A percentile compares a stretch with the other conserved stretches of the same genome.
phyloP scores from a whole-genome alignment of 2,113 vertebrate genomes.

The Myotis davidii region DNA sequence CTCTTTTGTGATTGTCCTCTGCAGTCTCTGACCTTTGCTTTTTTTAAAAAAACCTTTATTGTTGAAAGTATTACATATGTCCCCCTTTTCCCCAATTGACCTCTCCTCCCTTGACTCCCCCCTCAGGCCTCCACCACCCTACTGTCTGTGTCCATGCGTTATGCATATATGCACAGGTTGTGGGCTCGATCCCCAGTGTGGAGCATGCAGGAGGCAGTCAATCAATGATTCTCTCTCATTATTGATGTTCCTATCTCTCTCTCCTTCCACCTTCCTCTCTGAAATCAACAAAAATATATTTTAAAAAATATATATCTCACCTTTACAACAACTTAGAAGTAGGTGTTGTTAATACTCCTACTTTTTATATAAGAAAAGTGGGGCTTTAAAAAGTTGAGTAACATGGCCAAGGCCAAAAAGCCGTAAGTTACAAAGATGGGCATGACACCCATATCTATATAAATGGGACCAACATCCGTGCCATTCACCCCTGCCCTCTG shows the following conservation, averaged over 20 bases:
- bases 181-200: no score
- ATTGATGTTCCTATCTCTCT: no score
- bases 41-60: neutral
- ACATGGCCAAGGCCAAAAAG: neutral
- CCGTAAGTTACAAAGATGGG: neutral
- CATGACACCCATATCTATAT: neutral
- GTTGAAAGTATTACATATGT: no score
- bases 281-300: no score
- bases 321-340: neutral
- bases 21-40: neutral
- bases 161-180: no score
- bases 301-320: neutral
- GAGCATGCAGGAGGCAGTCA: no score
- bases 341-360: neutral
- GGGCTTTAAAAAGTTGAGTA: neutral
- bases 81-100: no score
- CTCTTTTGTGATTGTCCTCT: neutral
- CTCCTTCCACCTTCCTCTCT: no score
- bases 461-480: neutral
- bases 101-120: no score
- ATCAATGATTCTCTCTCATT: no score
- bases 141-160: no score
- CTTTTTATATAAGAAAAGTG: neutral
- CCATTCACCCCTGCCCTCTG: neutral
- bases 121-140: no score